These are phyloP conservation scores for Scytalopus superciliaris DNA, from an alignment of 2,113 vertebrate genomes.

Conservation along the genomic window DNA sequence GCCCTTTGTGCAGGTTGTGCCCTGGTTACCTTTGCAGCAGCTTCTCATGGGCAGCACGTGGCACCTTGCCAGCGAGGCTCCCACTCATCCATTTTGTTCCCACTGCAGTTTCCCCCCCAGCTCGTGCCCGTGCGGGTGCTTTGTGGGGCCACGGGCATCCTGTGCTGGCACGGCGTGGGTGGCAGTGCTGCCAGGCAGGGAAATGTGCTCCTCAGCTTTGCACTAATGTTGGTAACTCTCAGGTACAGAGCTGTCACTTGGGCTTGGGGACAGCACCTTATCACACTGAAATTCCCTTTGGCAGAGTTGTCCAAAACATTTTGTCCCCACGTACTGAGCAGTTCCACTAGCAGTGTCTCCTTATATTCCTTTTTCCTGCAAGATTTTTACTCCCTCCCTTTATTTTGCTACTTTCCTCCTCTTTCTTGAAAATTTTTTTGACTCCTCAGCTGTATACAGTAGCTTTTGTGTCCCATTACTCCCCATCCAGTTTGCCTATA, in stretches of 20 bases:
- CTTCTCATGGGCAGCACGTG: not conserved
- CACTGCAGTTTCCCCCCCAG: not conserved
- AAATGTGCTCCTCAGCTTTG: not conserved
- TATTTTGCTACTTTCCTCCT: not conserved
- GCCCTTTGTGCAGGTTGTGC: not conserved
- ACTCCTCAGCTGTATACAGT: not conserved
- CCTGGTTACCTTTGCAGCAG: not conserved
- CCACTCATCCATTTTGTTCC: not conserved
- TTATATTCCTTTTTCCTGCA: not conserved
- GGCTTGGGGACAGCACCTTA: not conserved
- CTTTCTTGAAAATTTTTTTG: not conserved
- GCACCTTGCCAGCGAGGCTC: not conserved
- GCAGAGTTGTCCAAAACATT: not conserved
- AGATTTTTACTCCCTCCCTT: rapidly evolving
- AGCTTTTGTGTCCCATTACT: not conserved
- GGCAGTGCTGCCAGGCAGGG: not conserved
- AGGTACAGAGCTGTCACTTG: not conserved
- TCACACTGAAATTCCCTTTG: not conserved
- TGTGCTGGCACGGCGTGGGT: not conserved
- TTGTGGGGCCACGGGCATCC: not conserved
- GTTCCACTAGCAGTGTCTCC: not conserved
- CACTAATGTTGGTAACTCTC: not conserved
- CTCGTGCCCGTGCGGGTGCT: not conserved
- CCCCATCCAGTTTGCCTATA: not conserved
- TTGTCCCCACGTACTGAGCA: not conserved